Percentiles rank a stretch among this genome's conserved stretches.
These are phyloP conservation scores for Trichopoda pennipes DNA, from an alignment of 2,888 invertebrate species.

Conservation along the genomic window DNA sequence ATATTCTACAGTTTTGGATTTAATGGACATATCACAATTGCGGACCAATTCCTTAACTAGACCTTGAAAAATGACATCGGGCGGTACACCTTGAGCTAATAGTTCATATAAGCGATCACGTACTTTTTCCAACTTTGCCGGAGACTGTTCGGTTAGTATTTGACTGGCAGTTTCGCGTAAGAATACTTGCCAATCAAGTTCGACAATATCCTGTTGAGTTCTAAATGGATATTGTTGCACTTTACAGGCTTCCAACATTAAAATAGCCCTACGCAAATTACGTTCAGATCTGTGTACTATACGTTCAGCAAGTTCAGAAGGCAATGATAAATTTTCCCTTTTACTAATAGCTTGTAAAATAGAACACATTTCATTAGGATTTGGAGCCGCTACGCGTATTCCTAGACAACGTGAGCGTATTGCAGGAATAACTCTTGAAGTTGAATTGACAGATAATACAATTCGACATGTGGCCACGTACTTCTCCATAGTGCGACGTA, in stretches of 20 bases:
- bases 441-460: slow-evolving; percentile 96
- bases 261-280: slow-evolving; percentile 94
- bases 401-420: slow-evolving; percentile 96
- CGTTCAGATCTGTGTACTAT: slow-evolving; percentile 91
- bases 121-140: slow-evolving; percentile 91
- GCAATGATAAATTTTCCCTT: slow-evolving; percentile 90
- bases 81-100: slow-evolving; percentile 95
- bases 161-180: slow-evolving; percentile 92
- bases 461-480: slow-evolving; percentile 96
- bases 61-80: slow-evolving; percentile 94
- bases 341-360: slow-evolving; percentile 86
- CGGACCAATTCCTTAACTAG: slow-evolving; percentile 91
- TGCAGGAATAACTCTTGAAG: slow-evolving; percentile 97
- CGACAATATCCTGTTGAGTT: slow-evolving; percentile 88
- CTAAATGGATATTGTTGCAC: slow-evolving; percentile 94
- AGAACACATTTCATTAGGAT: slow-evolving; percentile 86
- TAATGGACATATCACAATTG: slow-evolving; percentile 94
- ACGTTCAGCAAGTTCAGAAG: slow-evolving; percentile 87
- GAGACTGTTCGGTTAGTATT: slow-evolving; percentile 93
- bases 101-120: slow-evolving; percentile 95
- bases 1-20: slow-evolving; percentile 90
- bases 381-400: slow-evolving; percentile 95
- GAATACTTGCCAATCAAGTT: slow-evolving; percentile 96
- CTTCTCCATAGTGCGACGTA: slow-evolving; percentile 99
- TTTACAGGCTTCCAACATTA: slow-evolving; percentile 96